These are phyloP conservation scores for Vidua macroura DNA, from an alignment of 2,113 vertebrate species.

Conservation along the genomic window DNA sequence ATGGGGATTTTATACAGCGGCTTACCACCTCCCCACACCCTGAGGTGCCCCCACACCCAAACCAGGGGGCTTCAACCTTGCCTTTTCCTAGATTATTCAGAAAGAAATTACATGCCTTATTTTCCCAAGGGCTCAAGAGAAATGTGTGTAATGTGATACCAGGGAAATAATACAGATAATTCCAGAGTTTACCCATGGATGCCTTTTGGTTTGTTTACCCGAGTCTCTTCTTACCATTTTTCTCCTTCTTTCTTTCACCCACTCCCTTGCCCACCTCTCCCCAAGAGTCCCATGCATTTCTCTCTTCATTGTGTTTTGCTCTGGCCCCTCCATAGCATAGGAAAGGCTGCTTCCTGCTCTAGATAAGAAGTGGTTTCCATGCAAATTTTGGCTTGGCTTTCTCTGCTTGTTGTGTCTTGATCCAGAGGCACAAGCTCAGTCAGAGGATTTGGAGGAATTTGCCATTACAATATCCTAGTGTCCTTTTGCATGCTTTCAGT, in stretches of 20 bases:
- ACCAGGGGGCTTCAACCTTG: neutral
- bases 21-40: conserved; percentile 24
- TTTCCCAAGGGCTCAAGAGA: neutral
- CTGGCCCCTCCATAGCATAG: neutral
- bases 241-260: neutral
- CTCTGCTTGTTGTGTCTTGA: neutral
- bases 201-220: neutral
- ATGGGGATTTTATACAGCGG: conserved; percentile 61
- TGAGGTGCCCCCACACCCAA: conserved; percentile 21
- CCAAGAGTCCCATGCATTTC: neutral
- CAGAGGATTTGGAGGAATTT: neutral
- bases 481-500: neutral
- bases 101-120: neutral
- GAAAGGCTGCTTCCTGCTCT: neutral
- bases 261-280: neutral
- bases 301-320: neutral
- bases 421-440: neutral
- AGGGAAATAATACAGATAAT: neutral
- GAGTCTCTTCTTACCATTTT: neutral
- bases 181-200: neutral
- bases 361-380: neutral
- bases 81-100: conserved; percentile 32
- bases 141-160: neutral
- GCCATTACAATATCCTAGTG: neutral
- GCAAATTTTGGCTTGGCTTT: neutral